Conservation (phyloP, 2,113 vertebrate species). For the Oophaga pumilio region DNA sequence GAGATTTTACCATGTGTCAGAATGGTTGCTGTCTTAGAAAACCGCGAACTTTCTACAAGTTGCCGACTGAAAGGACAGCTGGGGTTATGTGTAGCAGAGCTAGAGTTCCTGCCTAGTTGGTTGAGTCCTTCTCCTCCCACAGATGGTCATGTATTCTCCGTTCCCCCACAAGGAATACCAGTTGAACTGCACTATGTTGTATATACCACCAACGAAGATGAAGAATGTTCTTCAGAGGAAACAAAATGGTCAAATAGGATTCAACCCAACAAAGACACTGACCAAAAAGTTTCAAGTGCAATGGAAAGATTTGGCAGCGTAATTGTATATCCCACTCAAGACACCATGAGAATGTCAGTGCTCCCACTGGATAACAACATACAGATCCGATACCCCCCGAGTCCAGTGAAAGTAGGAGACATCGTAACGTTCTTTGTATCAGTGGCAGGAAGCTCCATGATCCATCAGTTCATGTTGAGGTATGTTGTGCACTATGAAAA, state of each 20-base stretch:
- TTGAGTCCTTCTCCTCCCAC: slow-evolving; percentile 76
- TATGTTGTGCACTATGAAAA: slow-evolving; percentile 62
- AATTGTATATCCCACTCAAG: slow-evolving; percentile 75
- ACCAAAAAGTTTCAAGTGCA: slow-evolving; percentile 64
- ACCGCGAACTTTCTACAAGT: slow-evolving; percentile 77
- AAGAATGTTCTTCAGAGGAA: slow-evolving; percentile 79
- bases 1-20: slow-evolving; percentile 84
- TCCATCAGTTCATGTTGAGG: slow-evolving; percentile 87
- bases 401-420: slow-evolving; percentile 85
- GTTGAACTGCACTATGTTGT: slow-evolving; percentile 90
- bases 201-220: slow-evolving; percentile 71
- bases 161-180: slow-evolving; percentile 69
- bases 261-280: slow-evolving; percentile 70
- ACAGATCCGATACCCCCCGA: slow-evolving; percentile 80
- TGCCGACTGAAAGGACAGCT: slow-evolving; percentile 85
- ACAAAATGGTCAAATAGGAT: slow-evolving; percentile 75
- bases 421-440: slow-evolving; percentile 83
- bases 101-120: slow-evolving; percentile 88
- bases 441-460: slow-evolving; percentile 76
- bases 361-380: slow-evolving; percentile 84
- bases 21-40: slow-evolving; percentile 83
- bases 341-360: slow-evolving; percentile 72
- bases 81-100: slow-evolving; percentile 87
- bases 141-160: slow-evolving; percentile 70
- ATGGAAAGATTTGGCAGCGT: slow-evolving; percentile 84